Evolutionary conservation across 2,797 vertebrate genomes (phyloP).

Genomic region (Poeciliopsis presidionis): DNA sequence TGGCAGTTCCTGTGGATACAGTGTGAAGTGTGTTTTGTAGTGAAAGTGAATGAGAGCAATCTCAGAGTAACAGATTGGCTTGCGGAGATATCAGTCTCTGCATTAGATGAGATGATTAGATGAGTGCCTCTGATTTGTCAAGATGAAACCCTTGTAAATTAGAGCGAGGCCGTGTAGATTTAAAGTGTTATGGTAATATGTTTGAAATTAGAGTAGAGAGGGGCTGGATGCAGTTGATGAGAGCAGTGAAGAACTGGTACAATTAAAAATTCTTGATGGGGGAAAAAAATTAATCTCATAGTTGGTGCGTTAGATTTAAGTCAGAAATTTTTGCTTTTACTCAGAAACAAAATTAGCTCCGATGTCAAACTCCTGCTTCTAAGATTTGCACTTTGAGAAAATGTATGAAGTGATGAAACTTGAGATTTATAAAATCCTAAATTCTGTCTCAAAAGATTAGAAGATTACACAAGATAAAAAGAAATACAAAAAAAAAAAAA

Average conservation of each 20-base stretch:
- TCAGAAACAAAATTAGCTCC: not conserved
- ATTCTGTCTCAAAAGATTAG: not conserved
- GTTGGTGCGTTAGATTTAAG: not conserved
- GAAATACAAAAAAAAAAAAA: not conserved
- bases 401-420: not conserved
- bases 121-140: slow-evolving; percentile 15
- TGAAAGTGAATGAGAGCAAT: slow-evolving; percentile 32
- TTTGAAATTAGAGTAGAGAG: slow-evolving; percentile 16
- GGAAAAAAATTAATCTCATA: not conserved
- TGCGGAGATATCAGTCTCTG: slow-evolving; percentile 20
- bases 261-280: slow-evolving; percentile 15
- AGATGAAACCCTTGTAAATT: slow-evolving; percentile 20
- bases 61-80: slow-evolving; percentile 26
- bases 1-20: slow-evolving; percentile 33
- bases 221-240: slow-evolving; percentile 15
- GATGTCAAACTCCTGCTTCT: not conserved
- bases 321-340: not conserved
- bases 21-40: slow-evolving; percentile 31
- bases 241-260: not conserved
- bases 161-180: slow-evolving; percentile 14
- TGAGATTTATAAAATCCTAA: not conserved
- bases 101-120: slow-evolving; percentile 11
- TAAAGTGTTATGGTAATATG: slow-evolving; percentile 22
- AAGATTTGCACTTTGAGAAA: not conserved
- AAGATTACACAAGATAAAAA: not conserved